Conservation (phyloP, 2,888 invertebrate genomes). For the Dione vanillae region DNA sequence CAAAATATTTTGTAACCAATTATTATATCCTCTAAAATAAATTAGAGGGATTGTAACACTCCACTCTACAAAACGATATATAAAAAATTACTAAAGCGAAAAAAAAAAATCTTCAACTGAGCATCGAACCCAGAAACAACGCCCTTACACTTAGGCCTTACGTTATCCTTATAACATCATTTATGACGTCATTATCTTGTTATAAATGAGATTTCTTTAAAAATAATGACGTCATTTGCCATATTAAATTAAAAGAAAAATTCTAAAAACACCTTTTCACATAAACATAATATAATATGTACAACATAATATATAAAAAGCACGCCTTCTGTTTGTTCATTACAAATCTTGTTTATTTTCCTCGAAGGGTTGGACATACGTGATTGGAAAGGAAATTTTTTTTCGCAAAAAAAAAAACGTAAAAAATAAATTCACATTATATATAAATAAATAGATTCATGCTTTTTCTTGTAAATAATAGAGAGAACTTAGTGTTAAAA, state of each 20-base stretch:
- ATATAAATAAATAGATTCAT: too few species aligned
- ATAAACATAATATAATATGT: not conserved
- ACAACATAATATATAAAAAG: slow-evolving; percentile 4
- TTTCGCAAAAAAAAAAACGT: slow-evolving; percentile 18
- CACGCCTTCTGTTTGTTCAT: slow-evolving; percentile 18
- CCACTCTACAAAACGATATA: too few species aligned
- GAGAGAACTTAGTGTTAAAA: too few species aligned
- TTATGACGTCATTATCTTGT: too few species aligned
- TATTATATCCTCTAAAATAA: not conserved
- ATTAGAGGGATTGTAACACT: too few species aligned
- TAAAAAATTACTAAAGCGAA: not conserved
- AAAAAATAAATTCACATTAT: too few species aligned
- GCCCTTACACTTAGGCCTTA: not conserved
- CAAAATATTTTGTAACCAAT: not conserved
- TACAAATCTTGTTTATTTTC: slow-evolving; percentile 35
- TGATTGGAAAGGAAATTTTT: slow-evolving; percentile 35
- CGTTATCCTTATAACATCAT: not conserved
- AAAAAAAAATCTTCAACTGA: not conserved
- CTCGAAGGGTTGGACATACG: slow-evolving; percentile 29
- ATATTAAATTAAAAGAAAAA: too few species aligned
- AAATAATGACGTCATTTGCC: too few species aligned
- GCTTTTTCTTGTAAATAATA: too few species aligned
- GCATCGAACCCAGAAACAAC: not conserved
- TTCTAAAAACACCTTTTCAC: too few species aligned
- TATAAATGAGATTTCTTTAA: too few species aligned